phyloP scores from a whole-genome alignment of 2,888 invertebrate genomes.

The Cryptophagus acutangulus region DNA sequence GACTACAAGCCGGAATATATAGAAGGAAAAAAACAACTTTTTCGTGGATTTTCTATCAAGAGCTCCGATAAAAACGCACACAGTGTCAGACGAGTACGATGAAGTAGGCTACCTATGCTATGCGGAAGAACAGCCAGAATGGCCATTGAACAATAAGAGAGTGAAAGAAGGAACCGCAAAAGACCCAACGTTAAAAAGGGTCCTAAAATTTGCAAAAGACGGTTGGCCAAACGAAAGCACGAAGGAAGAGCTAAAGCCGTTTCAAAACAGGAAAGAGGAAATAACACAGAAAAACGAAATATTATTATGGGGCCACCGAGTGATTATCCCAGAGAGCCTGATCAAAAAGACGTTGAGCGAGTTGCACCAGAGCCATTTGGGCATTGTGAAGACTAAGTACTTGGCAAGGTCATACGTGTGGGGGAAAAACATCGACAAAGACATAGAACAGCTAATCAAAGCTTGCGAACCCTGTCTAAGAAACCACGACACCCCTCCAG shows the following conservation, averaged over 20 bases:
- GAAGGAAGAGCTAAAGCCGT: slow-evolving; percentile 9
- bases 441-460: slow-evolving; percentile 11
- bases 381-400: slow-evolving; percentile 8
- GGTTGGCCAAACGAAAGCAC: neutral
- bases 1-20: too few relatives aligned
- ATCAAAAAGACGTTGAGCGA: slow-evolving; percentile 6
- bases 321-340: slow-evolving; percentile 11
- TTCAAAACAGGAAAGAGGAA: slow-evolving; percentile 8
- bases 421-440: slow-evolving; percentile 10
- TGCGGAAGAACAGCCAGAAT: neutral
- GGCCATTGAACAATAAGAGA: slow-evolving; percentile 5
- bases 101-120: neutral
- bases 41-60: neutral
- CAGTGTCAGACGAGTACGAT: neutral
- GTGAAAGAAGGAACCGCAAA: neutral
- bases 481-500: slow-evolving; percentile 5
- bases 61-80: neutral
- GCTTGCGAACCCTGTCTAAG: slow-evolving; percentile 4
- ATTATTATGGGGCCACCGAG: slow-evolving; percentile 12
- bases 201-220: neutral
- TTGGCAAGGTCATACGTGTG: slow-evolving; percentile 10
- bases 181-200: slow-evolving; percentile 1
- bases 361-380: slow-evolving; percentile 26
- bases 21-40: slow-evolving; percentile 1
- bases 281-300: slow-evolving; percentile 8